Conservation (phyloP, 2,888 invertebrate species). For the Stenichneumon culpator region DNA sequence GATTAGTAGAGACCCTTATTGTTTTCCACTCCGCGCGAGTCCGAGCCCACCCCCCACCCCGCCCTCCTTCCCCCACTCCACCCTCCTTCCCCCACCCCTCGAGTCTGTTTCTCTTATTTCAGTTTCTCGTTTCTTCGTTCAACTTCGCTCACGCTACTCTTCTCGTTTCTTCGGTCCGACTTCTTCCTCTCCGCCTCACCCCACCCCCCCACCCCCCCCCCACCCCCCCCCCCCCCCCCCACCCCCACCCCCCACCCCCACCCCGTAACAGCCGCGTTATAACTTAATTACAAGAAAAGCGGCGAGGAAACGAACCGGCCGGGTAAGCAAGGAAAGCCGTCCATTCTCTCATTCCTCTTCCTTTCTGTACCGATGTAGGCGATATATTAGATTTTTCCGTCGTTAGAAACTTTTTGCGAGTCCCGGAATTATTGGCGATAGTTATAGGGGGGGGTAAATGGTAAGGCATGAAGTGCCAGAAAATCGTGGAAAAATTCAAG, state of each 20-base stretch:
- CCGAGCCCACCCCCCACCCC: conserved; percentile 49
- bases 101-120: conserved; percentile 32
- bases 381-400: conserved; percentile 83
- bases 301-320: conserved; percentile 68
- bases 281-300: conserved; percentile 85
- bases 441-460: not conserved
- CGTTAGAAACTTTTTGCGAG: conserved; percentile 81
- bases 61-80: conserved; percentile 42
- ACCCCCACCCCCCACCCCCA: conserved; percentile 50
- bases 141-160: conserved; percentile 39
- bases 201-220: conserved; percentile 30
- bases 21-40: conserved; percentile 83
- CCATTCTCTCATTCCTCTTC: conserved; percentile 35
- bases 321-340: conserved; percentile 63
- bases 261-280: conserved; percentile 73
- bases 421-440: conserved; percentile 67
- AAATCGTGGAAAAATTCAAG: conserved; percentile 24
- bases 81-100: conserved; percentile 17
- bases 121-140: conserved; percentile 11
- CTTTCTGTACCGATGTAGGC: conserved; percentile 54
- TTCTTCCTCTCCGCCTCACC: not conserved
- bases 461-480: not conserved
- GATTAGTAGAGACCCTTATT: conserved; percentile 84
- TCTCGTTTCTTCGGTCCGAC: conserved; percentile 46
- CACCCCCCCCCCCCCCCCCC: conserved; percentile 42